Evolutionary conservation across 2,888 invertebrate species (phyloP).

Genomic region (Epinotia bilunana): DNA sequence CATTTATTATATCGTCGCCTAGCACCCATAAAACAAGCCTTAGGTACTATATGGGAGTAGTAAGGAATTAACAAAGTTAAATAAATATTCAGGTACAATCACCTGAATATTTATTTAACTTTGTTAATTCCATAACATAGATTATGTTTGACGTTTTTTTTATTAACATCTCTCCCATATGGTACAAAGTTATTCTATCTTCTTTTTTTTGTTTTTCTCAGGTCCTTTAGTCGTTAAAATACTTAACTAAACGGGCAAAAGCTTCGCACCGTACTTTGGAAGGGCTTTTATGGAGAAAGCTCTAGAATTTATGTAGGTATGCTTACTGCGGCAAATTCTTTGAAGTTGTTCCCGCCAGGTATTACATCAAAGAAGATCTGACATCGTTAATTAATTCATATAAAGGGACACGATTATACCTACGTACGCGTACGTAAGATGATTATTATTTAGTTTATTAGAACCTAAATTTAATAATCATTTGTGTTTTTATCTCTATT

Average conservation of each 20-base stretch:
- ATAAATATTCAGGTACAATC: too few species aligned
- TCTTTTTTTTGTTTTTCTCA: not conserved
- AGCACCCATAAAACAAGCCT: too few species aligned
- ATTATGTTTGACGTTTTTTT: not conserved
- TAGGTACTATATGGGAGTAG: too few species aligned
- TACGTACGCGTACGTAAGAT: not conserved
- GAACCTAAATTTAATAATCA: too few species aligned
- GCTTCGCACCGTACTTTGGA: slow-evolving; percentile 13
- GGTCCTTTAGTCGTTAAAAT: slow-evolving; percentile 3
- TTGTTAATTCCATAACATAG: not conserved
- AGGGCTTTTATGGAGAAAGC: slow-evolving; percentile 24
- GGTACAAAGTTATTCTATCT: not conserved
- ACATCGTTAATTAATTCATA: not conserved
- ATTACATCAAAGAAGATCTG: slow-evolving; percentile 33
- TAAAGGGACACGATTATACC: not conserved
- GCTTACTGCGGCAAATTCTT: slow-evolving; percentile 21
- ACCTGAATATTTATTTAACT: not conserved
- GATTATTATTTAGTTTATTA: too few species aligned
- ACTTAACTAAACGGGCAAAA: slow-evolving; percentile 24
- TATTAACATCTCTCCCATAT: not conserved
- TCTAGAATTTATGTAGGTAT: slow-evolving; percentile 3
- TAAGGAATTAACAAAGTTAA: too few species aligned
- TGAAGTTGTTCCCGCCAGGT: slow-evolving; percentile 31
- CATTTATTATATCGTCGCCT: too few species aligned
- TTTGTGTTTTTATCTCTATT: too few species aligned